These are phyloP conservation scores for Bombus consobrinus DNA, from an alignment of 1,140 invertebrate species.

Conservation along the genomic window DNA sequence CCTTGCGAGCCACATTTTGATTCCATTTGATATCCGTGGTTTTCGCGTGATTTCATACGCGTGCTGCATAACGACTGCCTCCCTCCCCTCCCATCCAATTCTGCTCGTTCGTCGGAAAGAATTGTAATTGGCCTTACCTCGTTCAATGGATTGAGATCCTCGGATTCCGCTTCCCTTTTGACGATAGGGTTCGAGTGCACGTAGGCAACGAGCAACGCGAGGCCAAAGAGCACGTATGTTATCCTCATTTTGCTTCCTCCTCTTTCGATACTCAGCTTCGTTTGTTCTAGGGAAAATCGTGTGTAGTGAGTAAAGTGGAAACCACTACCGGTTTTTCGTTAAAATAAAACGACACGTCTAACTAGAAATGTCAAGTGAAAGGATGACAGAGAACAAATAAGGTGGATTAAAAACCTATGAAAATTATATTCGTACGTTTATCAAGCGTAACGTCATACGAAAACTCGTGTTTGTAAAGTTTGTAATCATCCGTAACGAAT, in stretches of 20 bases:
- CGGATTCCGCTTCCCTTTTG: slow-evolving; percentile 74
- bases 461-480: too few relatives aligned
- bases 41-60: background rate
- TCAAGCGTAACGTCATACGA: too few relatives aligned
- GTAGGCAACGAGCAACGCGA: slow-evolving; percentile 66
- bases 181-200: slow-evolving; percentile 72
- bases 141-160: slow-evolving; percentile 78
- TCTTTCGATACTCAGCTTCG: background rate
- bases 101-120: background rate
- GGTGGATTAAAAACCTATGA: background rate
- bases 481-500: too few relatives aligned
- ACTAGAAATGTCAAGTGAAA: slow-evolving; percentile 58
- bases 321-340: background rate
- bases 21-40: background rate
- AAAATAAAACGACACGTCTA: background rate
- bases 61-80: background rate
- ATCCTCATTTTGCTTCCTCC: slow-evolving; percentile 73
- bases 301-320: background rate
- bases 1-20: background rate
- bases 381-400: slow-evolving; percentile 3
- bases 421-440: background rate
- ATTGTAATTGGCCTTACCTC: slow-evolving; percentile 74
- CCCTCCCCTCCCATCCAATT: rapidly evolving
- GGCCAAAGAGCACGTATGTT: slow-evolving; percentile 64
- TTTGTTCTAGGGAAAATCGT: slow-evolving; percentile 41